Conservation (phyloP, 2,888 invertebrate genomes). For the Xestia ashworthii region DNA sequence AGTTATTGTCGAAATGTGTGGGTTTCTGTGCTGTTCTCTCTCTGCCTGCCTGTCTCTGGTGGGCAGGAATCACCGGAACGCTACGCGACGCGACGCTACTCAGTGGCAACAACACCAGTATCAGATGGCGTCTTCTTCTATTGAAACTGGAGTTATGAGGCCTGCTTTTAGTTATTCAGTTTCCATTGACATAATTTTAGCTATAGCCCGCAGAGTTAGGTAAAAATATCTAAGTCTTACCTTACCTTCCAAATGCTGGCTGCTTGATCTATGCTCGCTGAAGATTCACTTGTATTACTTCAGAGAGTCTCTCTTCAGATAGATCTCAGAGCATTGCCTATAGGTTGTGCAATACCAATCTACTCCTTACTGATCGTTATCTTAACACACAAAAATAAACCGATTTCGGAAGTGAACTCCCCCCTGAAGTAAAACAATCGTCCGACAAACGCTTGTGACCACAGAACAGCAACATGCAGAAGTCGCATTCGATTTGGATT, state of each 20-base stretch:
- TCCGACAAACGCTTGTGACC: conserved; percentile 9
- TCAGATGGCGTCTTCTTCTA: background rate
- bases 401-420: conserved; percentile 48
- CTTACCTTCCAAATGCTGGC: background rate
- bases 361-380: conserved; percentile 17
- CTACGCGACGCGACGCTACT: background rate
- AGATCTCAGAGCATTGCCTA: background rate
- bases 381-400: conserved; percentile 51
- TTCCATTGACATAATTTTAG: background rate
- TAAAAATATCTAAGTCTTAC: background rate
- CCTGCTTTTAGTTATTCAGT: background rate
- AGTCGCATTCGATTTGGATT: background rate
- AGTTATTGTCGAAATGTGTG: conserved; percentile 4
- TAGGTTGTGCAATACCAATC: background rate
- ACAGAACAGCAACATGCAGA: background rate
- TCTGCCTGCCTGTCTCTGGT: background rate
- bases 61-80: background rate
- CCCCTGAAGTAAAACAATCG: conserved; percentile 31
- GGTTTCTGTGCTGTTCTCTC: conserved; percentile 8
- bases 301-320: background rate
- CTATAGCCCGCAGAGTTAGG: background rate
- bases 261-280: background rate
- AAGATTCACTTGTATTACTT: background rate
- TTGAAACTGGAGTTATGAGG: background rate
- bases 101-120: background rate